Percentiles rank a stretch among this genome's conserved stretches.
Evolutionary conservation across 2,797 vertebrate species (phyloP).

Genomic region (Hydrocynus forskahlii): DNA sequence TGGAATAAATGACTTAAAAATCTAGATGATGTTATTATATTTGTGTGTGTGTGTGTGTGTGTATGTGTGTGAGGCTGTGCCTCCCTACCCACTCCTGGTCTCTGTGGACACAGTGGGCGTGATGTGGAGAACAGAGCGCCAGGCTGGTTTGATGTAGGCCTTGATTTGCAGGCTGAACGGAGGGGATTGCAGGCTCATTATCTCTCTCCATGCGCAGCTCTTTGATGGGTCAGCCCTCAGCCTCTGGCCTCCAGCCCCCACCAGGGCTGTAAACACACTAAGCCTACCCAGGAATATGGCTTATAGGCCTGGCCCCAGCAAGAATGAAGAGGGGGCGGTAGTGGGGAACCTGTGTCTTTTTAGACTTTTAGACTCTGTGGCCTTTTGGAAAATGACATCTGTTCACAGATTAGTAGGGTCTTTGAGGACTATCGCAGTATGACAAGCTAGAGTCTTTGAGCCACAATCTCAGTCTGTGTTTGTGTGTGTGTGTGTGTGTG

Average conservation of each 20-base stretch:
- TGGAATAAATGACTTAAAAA: constrained; percentile 7
- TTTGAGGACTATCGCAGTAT: constrained; percentile 48
- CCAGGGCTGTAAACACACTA: constrained; percentile 8
- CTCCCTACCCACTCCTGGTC: constrained; percentile 29
- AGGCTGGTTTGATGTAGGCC: constrained; percentile 51
- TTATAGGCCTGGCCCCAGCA: constrained; percentile 5
- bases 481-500: constrained; percentile 11
- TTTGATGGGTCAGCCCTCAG: constrained; percentile 28
- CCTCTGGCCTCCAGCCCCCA: constrained; percentile 9
- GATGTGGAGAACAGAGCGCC: constrained; percentile 31
- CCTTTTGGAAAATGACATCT: constrained; percentile 49
- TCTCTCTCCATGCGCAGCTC: constrained; percentile 35
- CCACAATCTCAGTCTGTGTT: constrained; percentile 7
- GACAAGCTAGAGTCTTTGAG: constrained; percentile 30
- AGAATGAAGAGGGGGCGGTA: not conserved
- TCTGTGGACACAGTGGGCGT: constrained; percentile 45
- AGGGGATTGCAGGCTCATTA: constrained; percentile 50
- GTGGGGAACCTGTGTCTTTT: constrained; percentile 26
- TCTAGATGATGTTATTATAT: not conserved
- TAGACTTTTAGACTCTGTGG: constrained; percentile 34
- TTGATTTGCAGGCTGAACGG: constrained; percentile 35
- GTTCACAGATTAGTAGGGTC: constrained; percentile 51
- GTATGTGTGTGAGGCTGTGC: constrained; percentile 6
- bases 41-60: constrained; percentile 14
- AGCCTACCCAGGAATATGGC: constrained; percentile 26